Conservation (phyloP, 2,888 invertebrate genomes). For the Dioctria linearis region DNA sequence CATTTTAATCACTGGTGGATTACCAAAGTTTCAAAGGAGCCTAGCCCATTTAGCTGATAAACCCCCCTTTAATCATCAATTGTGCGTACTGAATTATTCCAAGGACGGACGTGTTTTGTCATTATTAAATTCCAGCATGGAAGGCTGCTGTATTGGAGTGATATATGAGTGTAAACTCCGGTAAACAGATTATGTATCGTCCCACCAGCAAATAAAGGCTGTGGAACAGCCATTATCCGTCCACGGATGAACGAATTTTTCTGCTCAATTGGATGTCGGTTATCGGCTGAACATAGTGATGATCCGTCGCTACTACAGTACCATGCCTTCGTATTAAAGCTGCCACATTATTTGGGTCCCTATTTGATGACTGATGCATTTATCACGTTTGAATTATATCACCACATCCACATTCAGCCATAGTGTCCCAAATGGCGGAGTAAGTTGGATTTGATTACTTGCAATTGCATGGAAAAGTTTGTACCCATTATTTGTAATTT, state of each 20-base stretch:
- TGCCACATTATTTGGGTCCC: neutral
- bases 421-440: neutral
- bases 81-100: no score
- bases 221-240: slow-evolving; percentile 26
- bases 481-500: neutral
- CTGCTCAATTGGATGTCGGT: slow-evolving; percentile 40
- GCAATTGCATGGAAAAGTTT: neutral
- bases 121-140: no score
- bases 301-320: slow-evolving; percentile 10
- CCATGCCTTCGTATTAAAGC: neutral
- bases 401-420: slow-evolving; percentile 24
- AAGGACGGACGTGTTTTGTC: no score
- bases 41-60: no score
- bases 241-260: slow-evolving; percentile 34
- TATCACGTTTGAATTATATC: slow-evolving; percentile 38
- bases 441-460: neutral
- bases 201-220: slow-evolving; percentile 1
- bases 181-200: no score
- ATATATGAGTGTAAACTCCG: no score
- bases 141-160: no score
- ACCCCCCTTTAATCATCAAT: no score
- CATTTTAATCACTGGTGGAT: no score
- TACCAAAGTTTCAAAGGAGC: no score
- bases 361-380: slow-evolving; percentile 30
- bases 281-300: slow-evolving; percentile 24